These are phyloP conservation scores for Lithophane semibrunnea DNA, from an alignment of 2,888 invertebrate species.

Conservation along the genomic window DNA sequence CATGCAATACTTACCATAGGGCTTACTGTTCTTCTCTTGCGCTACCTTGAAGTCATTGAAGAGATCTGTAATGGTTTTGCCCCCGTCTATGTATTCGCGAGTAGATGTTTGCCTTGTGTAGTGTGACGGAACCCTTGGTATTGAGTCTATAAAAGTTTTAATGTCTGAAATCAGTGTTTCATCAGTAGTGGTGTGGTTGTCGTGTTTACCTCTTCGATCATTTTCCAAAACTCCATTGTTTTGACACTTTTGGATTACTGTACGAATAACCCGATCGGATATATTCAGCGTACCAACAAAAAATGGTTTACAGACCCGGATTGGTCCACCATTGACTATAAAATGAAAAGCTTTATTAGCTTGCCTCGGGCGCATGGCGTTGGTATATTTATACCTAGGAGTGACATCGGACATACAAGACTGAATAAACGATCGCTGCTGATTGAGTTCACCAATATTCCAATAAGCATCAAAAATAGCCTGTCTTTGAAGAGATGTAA, in stretches of 20 bases:
- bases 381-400: constrained; percentile 11
- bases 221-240: neutral
- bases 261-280: too few relatives aligned
- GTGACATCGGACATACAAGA: constrained; percentile 12
- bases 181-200: constrained; percentile 12
- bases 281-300: too few relatives aligned
- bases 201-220: constrained; percentile 12
- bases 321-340: too few relatives aligned
- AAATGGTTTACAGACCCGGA: too few relatives aligned
- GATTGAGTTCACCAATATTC: constrained; percentile 9
- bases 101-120: constrained; percentile 13
- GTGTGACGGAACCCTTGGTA: constrained; percentile 10
- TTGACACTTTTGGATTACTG: neutral
- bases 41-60: constrained; percentile 15
- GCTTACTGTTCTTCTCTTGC: constrained; percentile 14
- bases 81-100: constrained; percentile 19
- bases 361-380: neutral
- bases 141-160: constrained; percentile 18
- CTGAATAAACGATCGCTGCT: constrained; percentile 19
- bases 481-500: constrained; percentile 4
- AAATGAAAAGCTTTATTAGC: neutral
- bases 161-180: constrained; percentile 14
- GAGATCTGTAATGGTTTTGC: constrained; percentile 15
- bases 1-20: constrained; percentile 13
- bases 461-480: constrained; percentile 18